Conservation (phyloP, 2,888 invertebrate genomes). For the Andrena bucephala region DNA sequence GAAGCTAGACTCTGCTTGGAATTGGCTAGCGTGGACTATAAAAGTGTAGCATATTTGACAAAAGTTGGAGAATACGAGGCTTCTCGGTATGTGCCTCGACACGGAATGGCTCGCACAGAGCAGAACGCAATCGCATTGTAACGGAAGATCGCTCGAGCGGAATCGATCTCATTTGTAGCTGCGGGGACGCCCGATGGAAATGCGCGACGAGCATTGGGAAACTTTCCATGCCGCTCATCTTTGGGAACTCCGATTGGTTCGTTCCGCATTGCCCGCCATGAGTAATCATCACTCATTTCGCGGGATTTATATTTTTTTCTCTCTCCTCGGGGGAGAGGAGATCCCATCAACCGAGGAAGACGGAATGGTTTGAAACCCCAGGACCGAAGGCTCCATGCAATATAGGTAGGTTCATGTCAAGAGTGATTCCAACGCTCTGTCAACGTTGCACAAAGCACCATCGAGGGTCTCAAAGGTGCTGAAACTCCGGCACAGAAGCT, state of each 20-base stretch:
- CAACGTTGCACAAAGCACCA: conserved; percentile 1
- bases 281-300: conserved; percentile 12
- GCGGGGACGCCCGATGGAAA: conserved; percentile 30
- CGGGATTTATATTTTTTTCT: not conserved
- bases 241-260: conserved; percentile 17
- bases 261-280: not conserved
- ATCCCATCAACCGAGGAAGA: not conserved
- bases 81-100: conserved; percentile 19
- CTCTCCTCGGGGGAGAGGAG: not conserved
- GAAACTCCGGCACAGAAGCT: not conserved
- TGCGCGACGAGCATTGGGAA: conserved; percentile 29
- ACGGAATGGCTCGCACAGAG: conserved; percentile 27
- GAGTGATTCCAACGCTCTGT: not conserved
- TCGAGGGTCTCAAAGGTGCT: not conserved
- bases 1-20: conserved; percentile 17
- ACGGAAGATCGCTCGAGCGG: conserved; percentile 48
- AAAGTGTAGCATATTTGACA: conserved; percentile 46
- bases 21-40: conserved; percentile 25
- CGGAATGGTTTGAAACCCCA: not conserved
- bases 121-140: conserved; percentile 38
- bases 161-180: conserved; percentile 50
- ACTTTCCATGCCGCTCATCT: conserved; percentile 28
- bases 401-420: not conserved
- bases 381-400: no score
- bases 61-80: conserved; percentile 50